A percentile compares a stretch with the other conserved stretches of the same genome.
Evolutionary conservation across 1,140 invertebrate genomes (phyloP).

Genomic region (Leguminivora glycinivorella): DNA sequence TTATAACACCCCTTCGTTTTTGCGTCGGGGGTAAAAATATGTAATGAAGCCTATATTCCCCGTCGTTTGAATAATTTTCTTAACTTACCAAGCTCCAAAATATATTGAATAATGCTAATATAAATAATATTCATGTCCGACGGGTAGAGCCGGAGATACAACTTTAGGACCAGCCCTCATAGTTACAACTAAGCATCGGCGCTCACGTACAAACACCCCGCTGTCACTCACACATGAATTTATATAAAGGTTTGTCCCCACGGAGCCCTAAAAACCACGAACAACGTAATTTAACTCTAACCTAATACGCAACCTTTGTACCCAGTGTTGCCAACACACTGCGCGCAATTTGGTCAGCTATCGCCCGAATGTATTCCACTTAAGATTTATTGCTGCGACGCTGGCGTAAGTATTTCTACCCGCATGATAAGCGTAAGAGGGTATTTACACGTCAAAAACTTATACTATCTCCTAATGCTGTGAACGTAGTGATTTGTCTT

Average conservation of each 20-base stretch:
- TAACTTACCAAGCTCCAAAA: no score
- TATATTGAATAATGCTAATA: no score
- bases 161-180: no score
- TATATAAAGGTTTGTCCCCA: constrained; percentile 24
- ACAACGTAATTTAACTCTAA: constrained; percentile 44
- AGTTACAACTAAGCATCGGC: neutral
- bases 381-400: constrained; percentile 62
- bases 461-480: neutral
- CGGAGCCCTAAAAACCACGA: constrained; percentile 28
- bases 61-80: no score
- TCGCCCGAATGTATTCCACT: constrained; percentile 54
- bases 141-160: no score
- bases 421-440: neutral
- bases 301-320: constrained; percentile 49
- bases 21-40: no score
- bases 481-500: neutral
- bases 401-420: constrained; percentile 40
- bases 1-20: no score
- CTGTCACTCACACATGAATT: constrained; percentile 17
- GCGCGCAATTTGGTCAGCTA: constrained; percentile 55
- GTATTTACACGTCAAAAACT: neutral
- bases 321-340: constrained; percentile 43
- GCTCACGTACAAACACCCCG: constrained; percentile 12
- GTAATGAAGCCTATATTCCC: no score
- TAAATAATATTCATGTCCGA: no score